A percentile compares a stretch with the other conserved stretches of the same genome.
Conservation (phyloP, 2,797 vertebrate species). For the Yasuhikotakia modesta region DNA sequence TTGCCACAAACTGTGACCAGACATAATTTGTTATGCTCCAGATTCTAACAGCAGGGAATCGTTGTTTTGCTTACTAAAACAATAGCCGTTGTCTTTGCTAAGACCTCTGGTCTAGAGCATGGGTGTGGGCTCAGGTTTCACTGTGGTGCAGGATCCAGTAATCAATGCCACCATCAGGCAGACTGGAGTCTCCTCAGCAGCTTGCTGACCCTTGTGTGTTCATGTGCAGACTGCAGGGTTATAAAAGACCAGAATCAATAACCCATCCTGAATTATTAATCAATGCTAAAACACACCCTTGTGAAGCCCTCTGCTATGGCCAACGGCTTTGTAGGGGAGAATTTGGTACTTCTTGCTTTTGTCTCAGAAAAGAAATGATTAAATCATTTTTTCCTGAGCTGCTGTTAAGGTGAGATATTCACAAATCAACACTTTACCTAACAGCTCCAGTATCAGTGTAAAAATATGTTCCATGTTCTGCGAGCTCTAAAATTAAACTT, state of each 20-base stretch:
- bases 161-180: slow-evolving; percentile 58
- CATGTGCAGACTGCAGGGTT: slow-evolving; percentile 62
- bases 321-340: background rate
- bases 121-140: slow-evolving; percentile 55
- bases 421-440: slow-evolving; percentile 45
- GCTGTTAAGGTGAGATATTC: slow-evolving; percentile 46
- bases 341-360: slow-evolving; percentile 5
- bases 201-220: slow-evolving; percentile 53
- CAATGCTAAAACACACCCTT: slow-evolving; percentile 52
- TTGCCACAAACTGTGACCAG: background rate
- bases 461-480: background rate
- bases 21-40: slow-evolving; percentile 2
- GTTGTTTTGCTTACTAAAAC: slow-evolving; percentile 37
- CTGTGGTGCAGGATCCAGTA: slow-evolving; percentile 43
- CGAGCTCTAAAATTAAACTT: background rate
- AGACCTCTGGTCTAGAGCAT: slow-evolving; percentile 13
- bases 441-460: slow-evolving; percentile 34
- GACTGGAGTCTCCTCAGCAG: slow-evolving; percentile 48
- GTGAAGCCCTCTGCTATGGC: slow-evolving; percentile 11
- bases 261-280: slow-evolving; percentile 74
- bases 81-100: slow-evolving; percentile 12
- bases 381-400: slow-evolving; percentile 11
- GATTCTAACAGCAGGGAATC: slow-evolving; percentile 26
- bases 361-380: slow-evolving; percentile 39
- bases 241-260: slow-evolving; percentile 69